Base-by-base conservation (phyloP, 2,888 invertebrate species). In the Antheraea yamamai region DNA sequence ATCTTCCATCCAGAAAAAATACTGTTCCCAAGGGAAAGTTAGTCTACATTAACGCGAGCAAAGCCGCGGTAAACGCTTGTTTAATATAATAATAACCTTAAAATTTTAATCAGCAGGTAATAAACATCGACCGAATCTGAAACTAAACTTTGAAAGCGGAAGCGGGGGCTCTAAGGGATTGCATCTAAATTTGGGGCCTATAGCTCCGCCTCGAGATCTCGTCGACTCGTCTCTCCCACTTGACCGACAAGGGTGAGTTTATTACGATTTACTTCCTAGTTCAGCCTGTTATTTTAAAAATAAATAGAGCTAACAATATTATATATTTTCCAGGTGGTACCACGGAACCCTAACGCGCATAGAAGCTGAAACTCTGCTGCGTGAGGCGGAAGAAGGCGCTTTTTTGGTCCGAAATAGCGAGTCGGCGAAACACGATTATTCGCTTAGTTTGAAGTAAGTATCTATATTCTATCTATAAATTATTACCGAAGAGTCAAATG, bases 401-500 rank as follows among this genome's bases (percentile, higher is more conserved):
- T 99, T 98, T 92, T 95, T 99, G 83, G 98, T 99, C 76, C 96
- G 99, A 83, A 98, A 98, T 90, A 98, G 98, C 90, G 98, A 99
- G 92, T 98, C 98, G 76, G 97, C 98, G 73, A 97, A 98, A 90
- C 97, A 98, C 88, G 98, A 99, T 92, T 99, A 98, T 91, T 99
- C 99, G 20, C 95, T 99, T 76, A 98, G 99, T 81, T 95, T 99
- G 82, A 99, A 99, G 99, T 99, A 95, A 96, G 97, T 80, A 72
- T 30, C 10, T n/a, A 12, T 55, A 20, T 55, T 55, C 16, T 20
- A 20, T 55, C 18, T 20, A 20, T 18, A 20, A 20, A 16, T 55
- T 55, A 47, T 47, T 47, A 47, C 10, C 47, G 8, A 47, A 47
- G 47, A 47, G 47, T 47, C 47, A 47, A 10, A 39, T 39, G 39